Evolutionary conservation across 2,113 vertebrate species (phyloP).

Genomic region (Chloropsis hardwickii): DNA sequence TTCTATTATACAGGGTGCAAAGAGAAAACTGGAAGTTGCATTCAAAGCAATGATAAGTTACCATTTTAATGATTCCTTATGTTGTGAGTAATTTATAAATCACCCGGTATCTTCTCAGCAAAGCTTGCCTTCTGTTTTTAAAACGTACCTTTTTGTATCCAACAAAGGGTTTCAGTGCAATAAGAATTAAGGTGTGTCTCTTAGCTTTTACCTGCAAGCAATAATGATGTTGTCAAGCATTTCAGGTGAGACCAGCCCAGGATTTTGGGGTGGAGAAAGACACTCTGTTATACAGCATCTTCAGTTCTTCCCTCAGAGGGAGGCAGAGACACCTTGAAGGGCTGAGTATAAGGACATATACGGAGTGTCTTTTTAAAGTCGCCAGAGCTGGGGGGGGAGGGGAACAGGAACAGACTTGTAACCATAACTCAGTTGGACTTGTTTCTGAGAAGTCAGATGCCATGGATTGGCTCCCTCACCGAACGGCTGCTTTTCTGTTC

Average conservation of each 20-base stretch:
- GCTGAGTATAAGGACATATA: slow-evolving; percentile 64
- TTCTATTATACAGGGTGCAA: slow-evolving; percentile 38
- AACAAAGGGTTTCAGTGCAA: slow-evolving; percentile 81
- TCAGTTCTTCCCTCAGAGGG: slow-evolving; percentile 66
- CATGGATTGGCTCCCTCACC: slow-evolving; percentile 78
- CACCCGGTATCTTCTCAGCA: slow-evolving; percentile 64
- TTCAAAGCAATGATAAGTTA: slow-evolving; percentile 66
- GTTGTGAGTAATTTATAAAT: slow-evolving; percentile 77
- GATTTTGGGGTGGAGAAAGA: slow-evolving; percentile 78
- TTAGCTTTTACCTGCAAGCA: slow-evolving; percentile 72
- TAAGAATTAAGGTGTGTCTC: slow-evolving; percentile 83
- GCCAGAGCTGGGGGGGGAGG: slow-evolving; percentile 19
- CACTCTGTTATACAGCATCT: slow-evolving; percentile 76
- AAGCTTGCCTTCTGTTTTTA: slow-evolving; percentile 68
- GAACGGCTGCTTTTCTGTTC: slow-evolving; percentile 65
- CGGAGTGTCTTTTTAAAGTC: slow-evolving; percentile 44
- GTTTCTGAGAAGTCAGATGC: slow-evolving; percentile 42
- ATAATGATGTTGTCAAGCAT: slow-evolving; percentile 78
- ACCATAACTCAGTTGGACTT: slow-evolving; percentile 42
- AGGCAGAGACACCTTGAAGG: slow-evolving; percentile 65
- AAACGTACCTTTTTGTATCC: slow-evolving; percentile 66
- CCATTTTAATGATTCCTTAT: slow-evolving; percentile 71
- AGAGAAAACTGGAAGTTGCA: slow-evolving; percentile 57
- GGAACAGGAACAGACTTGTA: slow-evolving; percentile 26
- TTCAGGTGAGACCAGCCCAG: slow-evolving; percentile 74